Conservation (phyloP, 2,113 vertebrate genomes). For the Poecile atricapillus region DNA sequence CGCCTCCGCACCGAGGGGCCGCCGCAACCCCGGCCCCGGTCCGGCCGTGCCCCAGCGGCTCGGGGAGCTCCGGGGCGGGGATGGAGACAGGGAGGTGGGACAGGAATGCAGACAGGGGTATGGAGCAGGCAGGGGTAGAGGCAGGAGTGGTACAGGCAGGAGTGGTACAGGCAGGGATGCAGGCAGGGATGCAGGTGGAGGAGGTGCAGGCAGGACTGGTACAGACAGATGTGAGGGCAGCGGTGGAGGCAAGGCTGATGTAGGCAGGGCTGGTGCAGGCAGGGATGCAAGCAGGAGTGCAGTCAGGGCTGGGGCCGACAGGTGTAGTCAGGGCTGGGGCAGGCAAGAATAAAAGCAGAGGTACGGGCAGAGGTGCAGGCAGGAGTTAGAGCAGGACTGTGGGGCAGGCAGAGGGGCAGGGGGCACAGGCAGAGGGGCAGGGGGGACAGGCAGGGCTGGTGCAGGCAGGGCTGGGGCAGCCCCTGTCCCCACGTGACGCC, state of each 20-base stretch:
- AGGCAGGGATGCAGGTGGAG: too few relatives aligned
- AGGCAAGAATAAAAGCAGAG: background rate
- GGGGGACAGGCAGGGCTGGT: background rate
- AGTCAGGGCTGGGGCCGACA: background rate
- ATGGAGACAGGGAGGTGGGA: background rate
- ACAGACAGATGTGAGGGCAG: background rate
- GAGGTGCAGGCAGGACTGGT: background rate
- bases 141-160: too few relatives aligned
- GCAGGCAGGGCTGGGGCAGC: background rate
- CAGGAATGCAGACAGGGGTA: background rate
- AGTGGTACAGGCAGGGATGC: background rate
- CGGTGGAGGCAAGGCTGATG: accelerated
- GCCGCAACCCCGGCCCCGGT: background rate
- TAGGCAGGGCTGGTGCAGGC: background rate
- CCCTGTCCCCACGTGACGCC: constrained; percentile 34
- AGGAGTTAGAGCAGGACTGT: background rate
- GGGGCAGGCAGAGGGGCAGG: background rate
- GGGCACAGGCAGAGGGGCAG: background rate
- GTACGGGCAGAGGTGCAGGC: background rate
- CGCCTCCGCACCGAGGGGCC: background rate
- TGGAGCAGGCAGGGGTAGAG: too few relatives aligned
- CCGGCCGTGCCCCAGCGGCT: background rate
- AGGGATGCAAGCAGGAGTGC: background rate
- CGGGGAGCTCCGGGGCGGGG: background rate
- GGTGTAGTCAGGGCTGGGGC: background rate